Percentiles rank a stretch among this genome's conserved stretches.
These are phyloP conservation scores for Euzophera pinguis DNA, from an alignment of 2,888 invertebrate species.

Conservation along the genomic window DNA sequence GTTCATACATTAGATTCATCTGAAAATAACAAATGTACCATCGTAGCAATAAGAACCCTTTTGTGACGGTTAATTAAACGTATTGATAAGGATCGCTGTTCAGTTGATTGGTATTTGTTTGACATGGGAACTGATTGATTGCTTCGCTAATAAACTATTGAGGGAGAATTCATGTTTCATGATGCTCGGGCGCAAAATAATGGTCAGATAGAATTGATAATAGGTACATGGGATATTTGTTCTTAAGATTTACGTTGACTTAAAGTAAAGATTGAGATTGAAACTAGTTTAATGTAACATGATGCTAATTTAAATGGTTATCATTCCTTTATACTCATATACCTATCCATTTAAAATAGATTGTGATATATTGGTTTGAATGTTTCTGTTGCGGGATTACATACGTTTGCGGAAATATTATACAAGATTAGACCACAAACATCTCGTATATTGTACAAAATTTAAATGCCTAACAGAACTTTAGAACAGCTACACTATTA, in stretches of 20 bases:
- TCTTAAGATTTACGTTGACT: not conserved
- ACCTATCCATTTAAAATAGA: too few species aligned
- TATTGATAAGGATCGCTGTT: constrained; percentile 36
- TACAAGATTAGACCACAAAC: not conserved
- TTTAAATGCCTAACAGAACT: not conserved
- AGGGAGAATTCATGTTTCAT: constrained; percentile 35
- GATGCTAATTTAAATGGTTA: too few species aligned
- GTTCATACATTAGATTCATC: not conserved
- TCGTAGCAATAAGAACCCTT: constrained; percentile 21
- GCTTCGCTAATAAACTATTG: constrained; percentile 57
- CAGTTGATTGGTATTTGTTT: constrained; percentile 56
- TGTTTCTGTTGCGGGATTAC: too few species aligned
- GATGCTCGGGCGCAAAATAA: not conserved
- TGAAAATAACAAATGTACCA: not conserved
- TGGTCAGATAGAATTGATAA: not conserved
- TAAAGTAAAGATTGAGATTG: too few species aligned
- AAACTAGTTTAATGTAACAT: too few species aligned
- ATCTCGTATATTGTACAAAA: too few species aligned
- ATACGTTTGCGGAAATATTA: too few species aligned
- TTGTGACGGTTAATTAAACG: constrained; percentile 30
- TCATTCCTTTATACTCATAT: too few species aligned
- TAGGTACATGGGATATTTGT: not conserved
- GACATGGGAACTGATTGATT: constrained; percentile 52
- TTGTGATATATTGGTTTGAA: too few species aligned
- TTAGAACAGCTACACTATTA: too few species aligned